phyloP scores from a whole-genome alignment of 2,113 vertebrate genomes.

The Malurus alboscapulatus region DNA sequence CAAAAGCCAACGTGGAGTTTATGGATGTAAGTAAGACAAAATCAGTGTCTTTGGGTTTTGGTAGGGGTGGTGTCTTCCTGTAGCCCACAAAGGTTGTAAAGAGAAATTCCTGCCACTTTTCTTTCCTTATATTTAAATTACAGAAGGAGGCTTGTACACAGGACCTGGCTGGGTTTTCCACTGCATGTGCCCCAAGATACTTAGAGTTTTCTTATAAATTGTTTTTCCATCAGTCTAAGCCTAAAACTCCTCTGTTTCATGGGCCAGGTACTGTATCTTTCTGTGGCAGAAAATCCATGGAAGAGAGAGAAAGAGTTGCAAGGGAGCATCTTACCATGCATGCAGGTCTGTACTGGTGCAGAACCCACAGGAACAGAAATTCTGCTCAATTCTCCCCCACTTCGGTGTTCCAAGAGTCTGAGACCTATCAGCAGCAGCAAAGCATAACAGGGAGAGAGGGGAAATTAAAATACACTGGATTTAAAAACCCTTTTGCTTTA shows the following conservation, averaged over 20 bases:
- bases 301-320: neutral
- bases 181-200: neutral
- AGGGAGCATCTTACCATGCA: neutral
- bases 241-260: neutral
- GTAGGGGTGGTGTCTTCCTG: neutral
- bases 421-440: neutral
- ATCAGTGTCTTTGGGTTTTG: neutral
- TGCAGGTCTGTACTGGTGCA: neutral
- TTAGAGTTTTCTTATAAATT: neutral
- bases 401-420: neutral
- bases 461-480: neutral
- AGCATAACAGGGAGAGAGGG: rapidly evolving
- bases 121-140: neutral
- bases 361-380: neutral
- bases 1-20: slow-evolving; percentile 96
- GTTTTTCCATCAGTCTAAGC: neutral
- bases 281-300: neutral
- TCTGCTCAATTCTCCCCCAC: neutral
- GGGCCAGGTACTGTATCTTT: neutral
- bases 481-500: neutral
- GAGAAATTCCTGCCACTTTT: neutral
- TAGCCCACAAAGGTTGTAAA: neutral
- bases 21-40: slow-evolving; percentile 90
- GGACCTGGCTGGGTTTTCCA: neutral
- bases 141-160: neutral